Evolutionary conservation across 2,888 invertebrate genomes (phyloP), one percentile per base, ranked within the genome.

Genomic region (Caenorhabditis sp.): DNA sequence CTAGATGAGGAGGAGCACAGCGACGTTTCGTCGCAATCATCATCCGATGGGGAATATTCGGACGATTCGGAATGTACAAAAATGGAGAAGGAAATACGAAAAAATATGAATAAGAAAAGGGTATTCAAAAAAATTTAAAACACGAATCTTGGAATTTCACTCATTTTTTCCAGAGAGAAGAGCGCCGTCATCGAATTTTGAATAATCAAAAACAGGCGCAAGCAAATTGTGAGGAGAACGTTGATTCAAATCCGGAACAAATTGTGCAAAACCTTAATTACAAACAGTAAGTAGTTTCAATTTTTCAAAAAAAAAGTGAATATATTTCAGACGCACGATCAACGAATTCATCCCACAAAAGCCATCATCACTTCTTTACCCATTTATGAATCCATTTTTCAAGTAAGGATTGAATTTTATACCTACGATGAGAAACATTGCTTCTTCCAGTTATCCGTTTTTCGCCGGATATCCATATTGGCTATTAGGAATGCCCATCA

Each of bases 31-130:
- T 72, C 71, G 26, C 60, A 67, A 58, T 67, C 71, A 8, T 72
- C 71, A 10, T 67, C 71, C 1, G 71, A 59, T 53, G 67, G 71
- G 0, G 71, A 72, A 36, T 72, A 72, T 64, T 67, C 71, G 4
- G 71, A 72, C 26, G 71, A 60, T 31, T 72, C 71, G 1, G 71
- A 72, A 38, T 27, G 52, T 12, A 59, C 67, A 23, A 59, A 38
- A 23, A 12, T 53, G 20, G 8, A 43, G 5, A 23, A 53, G 3
- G 49, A 12, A 21, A 23, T 49, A 20, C 66, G 59, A 14, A 59
- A 58, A 25, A 36, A 36, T n/a, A 53, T 31, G 17, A 63, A 63
- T 52, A n/a, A n/a, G 5, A 52, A 60, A 12, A 62, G 70, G 36
- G 60, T 68, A 36, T 12, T n/a, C n/a, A n/a, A n/a, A n/a, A n/a